Base-by-base conservation (phyloP, 2,113 vertebrate species). In the Podilymbus podiceps region DNA sequence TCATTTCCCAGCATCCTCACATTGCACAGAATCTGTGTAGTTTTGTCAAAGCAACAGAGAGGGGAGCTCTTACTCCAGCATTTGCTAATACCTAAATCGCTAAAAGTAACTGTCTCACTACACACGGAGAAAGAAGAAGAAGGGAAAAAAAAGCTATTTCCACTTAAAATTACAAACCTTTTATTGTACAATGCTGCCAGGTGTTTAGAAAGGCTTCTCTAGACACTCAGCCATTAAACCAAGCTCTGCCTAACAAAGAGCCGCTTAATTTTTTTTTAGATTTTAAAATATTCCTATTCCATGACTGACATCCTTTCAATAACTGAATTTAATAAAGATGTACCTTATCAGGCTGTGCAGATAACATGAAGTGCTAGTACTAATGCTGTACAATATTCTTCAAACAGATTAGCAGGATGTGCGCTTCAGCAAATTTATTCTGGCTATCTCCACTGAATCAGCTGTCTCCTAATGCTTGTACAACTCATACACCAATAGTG, bases 281-380 rank as follows among this genome's bases (percentile, higher is more conserved):
- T 98, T 99, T 99, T 99, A 98, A 98, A 98, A 98, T 99, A 99
- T 99, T 99, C 98, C 98, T 98, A 97, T 98, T 98, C 97, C 97
- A 92, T 98, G 98, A 98, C 97, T 97, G 98, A 98, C 98, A 98
- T 98, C 97, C 98, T 98, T 98, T 99, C 98, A 98, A 98, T 98
- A 98, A 98, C 98, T 97, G 98, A 99, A 99, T 99, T 99, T 99
- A 99, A 99, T 99, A 99, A 99, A 99, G 99, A 99, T 98, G 99
- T 99, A 98, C 98, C 98, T 99, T 99, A 99, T 99, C 99, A 98
- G 98, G 97, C 98, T 97, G 95, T 97, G 96, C 99, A 98, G 98
- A 99, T 99, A 99, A 99, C 98, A 98, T 98, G 98, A 99, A 99
- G 98, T 98, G 98, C 98, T 98, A 93, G 98, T 98, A 98, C 98